These are phyloP conservation scores for Cryptotis parvus DNA, from an alignment of 2,113 vertebrate species.

Conservation along the genomic window DNA sequence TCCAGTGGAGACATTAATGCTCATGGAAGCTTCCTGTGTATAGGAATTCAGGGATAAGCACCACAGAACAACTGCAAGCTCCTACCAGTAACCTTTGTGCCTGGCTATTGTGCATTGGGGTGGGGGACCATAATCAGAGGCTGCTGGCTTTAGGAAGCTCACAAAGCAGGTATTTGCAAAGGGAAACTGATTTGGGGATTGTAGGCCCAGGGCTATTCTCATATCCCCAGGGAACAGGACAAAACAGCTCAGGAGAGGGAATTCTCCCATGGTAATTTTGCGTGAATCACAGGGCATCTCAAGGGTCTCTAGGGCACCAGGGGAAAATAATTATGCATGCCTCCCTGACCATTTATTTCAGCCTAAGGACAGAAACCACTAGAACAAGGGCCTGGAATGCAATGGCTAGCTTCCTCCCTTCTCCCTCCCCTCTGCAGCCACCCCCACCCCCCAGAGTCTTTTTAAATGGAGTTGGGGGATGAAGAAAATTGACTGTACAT, in stretches of 20 bases:
- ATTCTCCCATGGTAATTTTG: conserved; percentile 64
- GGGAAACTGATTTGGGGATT: background rate
- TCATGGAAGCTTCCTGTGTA: background rate
- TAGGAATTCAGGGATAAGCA: background rate
- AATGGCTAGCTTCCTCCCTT: background rate
- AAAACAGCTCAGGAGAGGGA: conserved; percentile 43
- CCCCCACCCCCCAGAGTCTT: background rate
- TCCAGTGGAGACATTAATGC: conserved; percentile 20
- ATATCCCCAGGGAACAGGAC: background rate
- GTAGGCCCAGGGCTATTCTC: conserved; percentile 40
- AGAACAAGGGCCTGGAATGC: background rate
- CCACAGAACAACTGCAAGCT: background rate
- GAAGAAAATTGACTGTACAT: conserved; percentile 10
- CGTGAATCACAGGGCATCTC: conserved; percentile 66
- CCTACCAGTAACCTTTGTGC: conserved; percentile 45
- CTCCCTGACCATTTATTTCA: conserved; percentile 55
- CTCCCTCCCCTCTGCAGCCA: too few species aligned
- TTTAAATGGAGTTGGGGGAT: conserved; percentile 30
- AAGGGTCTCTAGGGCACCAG: conserved; percentile 35
- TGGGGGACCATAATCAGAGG: conserved; percentile 14
- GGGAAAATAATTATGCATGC: conserved; percentile 70
- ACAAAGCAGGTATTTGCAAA: conserved; percentile 68
- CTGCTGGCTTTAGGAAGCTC: conserved; percentile 55
- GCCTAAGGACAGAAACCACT: background rate
- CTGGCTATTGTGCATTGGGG: background rate